Conservation (phyloP, 2,888 invertebrate genomes). For the Amphipyra tragopoginis region DNA sequence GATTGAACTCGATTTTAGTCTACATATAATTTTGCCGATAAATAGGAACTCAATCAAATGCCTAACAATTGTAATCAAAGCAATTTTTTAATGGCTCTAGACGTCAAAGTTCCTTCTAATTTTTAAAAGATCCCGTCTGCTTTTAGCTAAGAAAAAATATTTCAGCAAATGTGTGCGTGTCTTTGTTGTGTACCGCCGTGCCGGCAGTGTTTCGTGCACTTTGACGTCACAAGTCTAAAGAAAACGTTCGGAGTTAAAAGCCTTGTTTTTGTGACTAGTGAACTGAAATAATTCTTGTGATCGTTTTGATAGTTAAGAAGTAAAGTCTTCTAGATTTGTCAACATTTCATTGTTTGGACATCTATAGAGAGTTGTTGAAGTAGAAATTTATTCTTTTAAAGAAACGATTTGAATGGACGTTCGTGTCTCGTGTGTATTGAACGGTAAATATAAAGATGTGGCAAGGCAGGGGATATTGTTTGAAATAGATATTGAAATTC, state of each 20-base stretch:
- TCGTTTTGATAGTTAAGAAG: slow-evolving; percentile 24
- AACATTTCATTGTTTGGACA: slow-evolving; percentile 14
- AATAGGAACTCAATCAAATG: too few species aligned
- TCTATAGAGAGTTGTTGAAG: slow-evolving; percentile 21
- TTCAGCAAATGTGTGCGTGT: neutral
- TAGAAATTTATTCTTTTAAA: slow-evolving; percentile 22
- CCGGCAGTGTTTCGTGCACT: slow-evolving; percentile 18
- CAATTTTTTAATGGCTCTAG: neutral
- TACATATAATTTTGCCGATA: too few species aligned
- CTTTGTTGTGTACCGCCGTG: slow-evolving; percentile 9
- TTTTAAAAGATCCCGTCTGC: too few species aligned
- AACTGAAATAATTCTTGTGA: slow-evolving; percentile 31
- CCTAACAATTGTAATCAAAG: too few species aligned
- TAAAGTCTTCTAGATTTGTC: neutral
- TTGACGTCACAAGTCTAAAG: slow-evolving; percentile 25
- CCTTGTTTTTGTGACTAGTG: slow-evolving; percentile 13
- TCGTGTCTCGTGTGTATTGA: slow-evolving; percentile 7
- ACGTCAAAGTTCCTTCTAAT: neutral
- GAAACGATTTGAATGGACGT: slow-evolving; percentile 17
- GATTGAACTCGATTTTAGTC: too few species aligned
- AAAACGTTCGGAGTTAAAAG: slow-evolving; percentile 24
- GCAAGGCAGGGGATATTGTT: neutral
- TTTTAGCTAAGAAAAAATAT: slow-evolving; percentile 6
- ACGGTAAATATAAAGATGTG: slow-evolving; percentile 9
- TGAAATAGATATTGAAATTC: neutral